phyloP scores from a whole-genome alignment of 2,113 vertebrate genomes.

The Leucoraja erinaceus region DNA sequence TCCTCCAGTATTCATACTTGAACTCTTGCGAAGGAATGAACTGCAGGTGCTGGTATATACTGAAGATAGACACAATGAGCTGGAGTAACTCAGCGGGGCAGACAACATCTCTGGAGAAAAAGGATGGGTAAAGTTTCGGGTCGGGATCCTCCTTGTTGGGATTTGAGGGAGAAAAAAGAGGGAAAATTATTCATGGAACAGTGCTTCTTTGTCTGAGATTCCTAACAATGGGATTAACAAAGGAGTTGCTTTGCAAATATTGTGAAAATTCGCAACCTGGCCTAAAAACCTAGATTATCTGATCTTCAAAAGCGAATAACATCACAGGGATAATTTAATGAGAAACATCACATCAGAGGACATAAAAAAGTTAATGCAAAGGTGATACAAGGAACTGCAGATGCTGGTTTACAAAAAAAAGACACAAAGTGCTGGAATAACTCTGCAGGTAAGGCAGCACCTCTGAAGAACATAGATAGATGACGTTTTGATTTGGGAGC shows the following conservation, averaged over 20 bases:
- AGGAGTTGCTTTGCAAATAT: not conserved
- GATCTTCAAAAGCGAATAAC: not conserved
- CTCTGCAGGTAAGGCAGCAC: no score
- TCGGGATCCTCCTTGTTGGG: not conserved
- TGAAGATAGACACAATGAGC: no score
- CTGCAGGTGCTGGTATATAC: no score
- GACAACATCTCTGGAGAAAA: no score
- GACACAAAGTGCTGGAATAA: no score
- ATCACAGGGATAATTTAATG: not conserved
- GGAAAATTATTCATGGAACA: not conserved
- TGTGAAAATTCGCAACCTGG: not conserved
- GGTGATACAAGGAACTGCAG: no score
- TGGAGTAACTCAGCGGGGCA: no score
- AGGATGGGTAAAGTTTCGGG: no score
- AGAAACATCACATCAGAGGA: not conserved
- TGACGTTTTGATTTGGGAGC: no score
- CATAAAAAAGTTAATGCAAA: no score
- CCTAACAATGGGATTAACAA: not conserved
- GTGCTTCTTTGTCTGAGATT: not conserved
- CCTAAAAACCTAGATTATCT: not conserved
- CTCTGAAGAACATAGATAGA: no score
- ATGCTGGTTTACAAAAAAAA: no score
- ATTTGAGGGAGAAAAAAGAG: not conserved
- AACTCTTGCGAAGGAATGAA: not conserved
- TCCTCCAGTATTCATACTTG: not conserved